Evolutionary conservation across 2,888 invertebrate genomes (phyloP).

Genomic region (Brachylomia viminalis): DNA sequence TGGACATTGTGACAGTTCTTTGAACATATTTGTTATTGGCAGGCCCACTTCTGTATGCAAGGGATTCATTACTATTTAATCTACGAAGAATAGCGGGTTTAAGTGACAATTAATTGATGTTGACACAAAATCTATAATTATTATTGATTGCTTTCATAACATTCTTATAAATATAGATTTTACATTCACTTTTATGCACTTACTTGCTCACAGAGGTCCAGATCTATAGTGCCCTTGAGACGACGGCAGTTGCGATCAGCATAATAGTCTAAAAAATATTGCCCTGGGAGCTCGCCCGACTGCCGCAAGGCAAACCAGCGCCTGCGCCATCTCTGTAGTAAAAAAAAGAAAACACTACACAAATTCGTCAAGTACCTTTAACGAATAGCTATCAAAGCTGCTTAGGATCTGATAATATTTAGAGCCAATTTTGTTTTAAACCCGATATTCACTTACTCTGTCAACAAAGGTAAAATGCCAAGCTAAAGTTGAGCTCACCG

Average conservation of each 20-base stretch:
- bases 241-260: slow-evolving; percentile 96
- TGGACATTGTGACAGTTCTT: background rate
- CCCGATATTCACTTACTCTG: slow-evolving; percentile 72
- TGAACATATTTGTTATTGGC: background rate
- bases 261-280: slow-evolving; percentile 98
- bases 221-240: slow-evolving; percentile 96
- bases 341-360: slow-evolving; percentile 46
- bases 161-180: background rate
- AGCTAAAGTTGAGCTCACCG: slow-evolving; percentile 92
- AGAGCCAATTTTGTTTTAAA: slow-evolving; percentile 52
- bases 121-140: background rate
- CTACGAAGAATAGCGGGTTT: background rate
- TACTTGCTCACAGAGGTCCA: slow-evolving; percentile 99
- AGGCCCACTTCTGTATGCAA: background rate
- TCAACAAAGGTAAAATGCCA: slow-evolving; percentile 80
- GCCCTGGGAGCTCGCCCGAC: slow-evolving; percentile 97
- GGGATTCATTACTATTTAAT: background rate
- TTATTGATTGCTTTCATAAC: background rate
- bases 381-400: slow-evolving; percentile 20
- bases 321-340: slow-evolving; percentile 96
- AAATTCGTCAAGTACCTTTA: slow-evolving; percentile 43
- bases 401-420: slow-evolving; percentile 1
- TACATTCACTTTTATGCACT: slow-evolving; percentile 59
- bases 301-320: slow-evolving; percentile 98
- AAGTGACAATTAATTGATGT: background rate